phyloP scores from a whole-genome alignment of 2,113 vertebrate genomes.

The Brachionichthys hirsutus region DNA sequence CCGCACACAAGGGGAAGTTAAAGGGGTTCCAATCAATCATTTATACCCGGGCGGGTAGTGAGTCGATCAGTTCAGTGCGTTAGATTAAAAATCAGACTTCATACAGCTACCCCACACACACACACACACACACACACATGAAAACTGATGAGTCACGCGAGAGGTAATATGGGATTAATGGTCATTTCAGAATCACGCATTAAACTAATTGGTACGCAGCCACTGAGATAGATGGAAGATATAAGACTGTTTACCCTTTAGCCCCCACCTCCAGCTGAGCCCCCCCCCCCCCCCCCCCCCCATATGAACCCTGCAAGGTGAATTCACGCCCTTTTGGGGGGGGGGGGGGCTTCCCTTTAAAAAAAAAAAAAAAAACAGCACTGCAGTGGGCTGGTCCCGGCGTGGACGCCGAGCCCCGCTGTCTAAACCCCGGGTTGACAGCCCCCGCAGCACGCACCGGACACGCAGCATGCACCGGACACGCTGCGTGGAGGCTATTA shows the following conservation, averaged over 20 bases:
- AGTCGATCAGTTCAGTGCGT: constrained; percentile 19
- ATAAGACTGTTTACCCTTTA: background rate
- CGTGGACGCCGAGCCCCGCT: constrained; percentile 29
- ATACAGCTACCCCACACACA: background rate
- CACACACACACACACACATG: background rate
- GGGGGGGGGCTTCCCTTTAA: constrained; percentile 9
- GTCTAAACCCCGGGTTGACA: constrained; percentile 8
- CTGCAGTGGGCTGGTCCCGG: constrained; percentile 79
- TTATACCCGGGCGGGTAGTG: constrained; percentile 28
- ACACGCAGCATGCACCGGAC: no score
- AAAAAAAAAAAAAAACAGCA: constrained; percentile 46
- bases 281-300: constrained; percentile 1
- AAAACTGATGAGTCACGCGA: constrained; percentile 42
- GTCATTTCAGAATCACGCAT: constrained; percentile 19
- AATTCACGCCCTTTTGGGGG: background rate
- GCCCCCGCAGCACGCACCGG: background rate
- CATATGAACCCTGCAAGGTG: constrained; percentile 13
- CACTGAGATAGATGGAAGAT: background rate
- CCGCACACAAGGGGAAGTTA: background rate
- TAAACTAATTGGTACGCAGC: constrained; percentile 24
- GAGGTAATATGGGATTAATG: background rate
- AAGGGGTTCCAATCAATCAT: constrained; percentile 47
- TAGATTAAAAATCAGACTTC: constrained; percentile 3
- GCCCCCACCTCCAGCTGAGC: constrained; percentile 15
- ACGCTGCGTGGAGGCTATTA: background rate